These are phyloP conservation scores for Gryllus longicercus DNA, from an alignment of 2,888 invertebrate species.

Conservation along the genomic window DNA sequence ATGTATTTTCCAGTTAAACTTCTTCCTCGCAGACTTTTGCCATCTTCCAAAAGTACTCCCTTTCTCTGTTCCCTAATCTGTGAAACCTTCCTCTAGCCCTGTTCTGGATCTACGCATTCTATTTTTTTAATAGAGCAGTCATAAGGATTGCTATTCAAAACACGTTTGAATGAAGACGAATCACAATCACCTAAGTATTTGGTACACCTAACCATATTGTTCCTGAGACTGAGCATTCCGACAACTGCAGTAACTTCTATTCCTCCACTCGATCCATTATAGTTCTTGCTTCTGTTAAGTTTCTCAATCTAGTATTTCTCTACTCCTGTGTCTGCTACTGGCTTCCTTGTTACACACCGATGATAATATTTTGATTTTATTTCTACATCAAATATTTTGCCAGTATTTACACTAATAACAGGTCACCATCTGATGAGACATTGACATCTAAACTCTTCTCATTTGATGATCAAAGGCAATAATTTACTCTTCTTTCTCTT, in stretches of 20 bases:
- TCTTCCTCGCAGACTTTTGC: neutral
- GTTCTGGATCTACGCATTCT: constrained; percentile 28
- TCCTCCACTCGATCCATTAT: neutral
- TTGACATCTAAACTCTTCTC: too few relatives aligned
- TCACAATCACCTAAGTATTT: constrained; percentile 29
- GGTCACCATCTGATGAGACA: too few relatives aligned
- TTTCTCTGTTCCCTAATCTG: neutral
- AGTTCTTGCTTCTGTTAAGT: neutral
- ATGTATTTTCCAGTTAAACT: constrained; percentile 18
- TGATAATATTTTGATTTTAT: too few relatives aligned
- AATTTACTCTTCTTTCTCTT: too few relatives aligned
- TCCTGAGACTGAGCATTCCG: neutral
- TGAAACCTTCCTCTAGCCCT: constrained; percentile 25
- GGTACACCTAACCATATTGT: neutral
- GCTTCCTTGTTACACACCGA: too few relatives aligned
- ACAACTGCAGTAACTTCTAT: neutral
- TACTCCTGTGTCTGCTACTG: too few relatives aligned
- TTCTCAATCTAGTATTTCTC: neutral
- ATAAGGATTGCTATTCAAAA: neutral
- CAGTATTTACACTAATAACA: too few relatives aligned
- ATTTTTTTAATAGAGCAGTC: constrained; percentile 22
- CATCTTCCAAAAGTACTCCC: constrained; percentile 20
- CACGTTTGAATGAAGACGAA: constrained; percentile 21
- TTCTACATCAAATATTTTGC: too few relatives aligned
- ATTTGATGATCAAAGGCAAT: too few relatives aligned